Evolutionary conservation across 2,113 vertebrate species (phyloP), one percentile per base, ranked within the genome.

Genomic region (Carollia perspicillata): DNA sequence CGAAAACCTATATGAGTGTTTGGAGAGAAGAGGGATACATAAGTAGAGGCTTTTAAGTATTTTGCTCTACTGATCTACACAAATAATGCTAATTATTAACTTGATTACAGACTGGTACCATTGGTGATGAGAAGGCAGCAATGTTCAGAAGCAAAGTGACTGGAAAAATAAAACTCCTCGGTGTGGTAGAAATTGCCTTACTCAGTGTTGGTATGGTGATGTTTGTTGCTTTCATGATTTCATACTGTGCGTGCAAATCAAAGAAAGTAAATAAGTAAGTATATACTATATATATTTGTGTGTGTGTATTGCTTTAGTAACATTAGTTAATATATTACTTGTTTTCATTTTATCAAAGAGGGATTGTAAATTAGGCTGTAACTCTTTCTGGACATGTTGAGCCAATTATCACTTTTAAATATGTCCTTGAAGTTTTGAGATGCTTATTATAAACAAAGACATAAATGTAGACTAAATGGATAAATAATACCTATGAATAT

Each of bases 61-160:
- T 90, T 85, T 90, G n/a, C 58, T 92, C 35, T 11, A 30, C 42
- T 75, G 10, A 58, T 47, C 30, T 74, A 40, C 1, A 2, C 40
- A 55, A 66, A 37, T 95, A 60, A 97, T 55, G 6, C 4, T 93
- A 58, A 77, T 66, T 58, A 65, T 75, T 83, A 47, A 44, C 49
- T 95, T 91, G 90, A 20, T 98, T 98, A 93, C 97, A 99, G 99
- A 99, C 99, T 71, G 99, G 99, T 0, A 89, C 94, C 40, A 84
- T 99, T 95, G 99, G 99, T 3, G 99, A 99, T 3, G 98, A 94
- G 8, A 99, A 99, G 2, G 99, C 99, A 10, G 92, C 98, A 71
- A 97, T 97, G 98, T 99, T 99, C 95, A 99, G 99, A 97, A 33
- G 0, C 0, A 98, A 98, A 97, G 98, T 99, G 69, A 94, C 98